Evolutionary conservation across 2,888 invertebrate species (phyloP).

Genomic region (Drosophila affinis): DNA sequence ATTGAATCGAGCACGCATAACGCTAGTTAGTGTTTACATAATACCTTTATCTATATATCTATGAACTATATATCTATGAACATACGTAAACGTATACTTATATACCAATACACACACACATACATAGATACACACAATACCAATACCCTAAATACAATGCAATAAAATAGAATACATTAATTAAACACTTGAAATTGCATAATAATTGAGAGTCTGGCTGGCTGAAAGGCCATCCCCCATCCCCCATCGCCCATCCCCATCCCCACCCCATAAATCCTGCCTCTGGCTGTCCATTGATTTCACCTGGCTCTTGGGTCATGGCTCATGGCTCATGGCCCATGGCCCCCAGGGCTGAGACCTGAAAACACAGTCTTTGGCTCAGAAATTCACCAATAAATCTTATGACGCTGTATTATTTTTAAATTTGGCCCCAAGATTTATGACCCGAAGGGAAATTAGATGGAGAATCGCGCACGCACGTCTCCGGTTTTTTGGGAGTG

Average conservation of each 20-base stretch:
- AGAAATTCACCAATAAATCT: constrained; percentile 53
- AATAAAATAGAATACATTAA: constrained; percentile 54
- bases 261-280: constrained; percentile 22
- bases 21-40: constrained; percentile 61
- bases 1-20: constrained; percentile 56
- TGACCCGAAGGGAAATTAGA: constrained; percentile 35
- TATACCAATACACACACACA: constrained; percentile 32
- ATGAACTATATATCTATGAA: constrained; percentile 23
- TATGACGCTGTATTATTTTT: constrained; percentile 56
- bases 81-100: constrained; percentile 26
- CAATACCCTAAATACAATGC: constrained; percentile 44
- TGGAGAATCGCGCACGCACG: constrained; percentile 31
- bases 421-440: constrained; percentile 50
- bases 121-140: constrained; percentile 30
- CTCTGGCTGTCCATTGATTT: constrained; percentile 24
- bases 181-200: constrained; percentile 53
- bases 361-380: not conserved
- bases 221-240: constrained; percentile 4
- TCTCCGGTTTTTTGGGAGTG: not conserved
- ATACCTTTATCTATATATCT: constrained; percentile 21
- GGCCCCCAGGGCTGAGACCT: not conserved
- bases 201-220: constrained; percentile 52
- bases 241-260: not conserved
- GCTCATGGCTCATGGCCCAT: no score
- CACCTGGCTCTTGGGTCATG: constrained; percentile 19